Evolutionary conservation across 1,140 invertebrate species (phyloP).

Genomic region (Anoplolepis gracilipes): DNA sequence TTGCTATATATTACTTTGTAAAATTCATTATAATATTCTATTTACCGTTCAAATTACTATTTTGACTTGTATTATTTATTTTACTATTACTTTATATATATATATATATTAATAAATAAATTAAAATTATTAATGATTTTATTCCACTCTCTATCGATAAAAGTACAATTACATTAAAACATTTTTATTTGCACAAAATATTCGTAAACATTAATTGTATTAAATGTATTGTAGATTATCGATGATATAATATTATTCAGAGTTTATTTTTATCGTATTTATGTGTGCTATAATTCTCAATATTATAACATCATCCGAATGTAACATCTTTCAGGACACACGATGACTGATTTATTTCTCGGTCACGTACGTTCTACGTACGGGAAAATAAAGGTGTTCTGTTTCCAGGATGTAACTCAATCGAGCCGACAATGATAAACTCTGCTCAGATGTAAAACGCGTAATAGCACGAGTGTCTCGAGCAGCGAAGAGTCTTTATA

Average conservation of each 20-base stretch:
- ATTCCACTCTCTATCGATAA: too few species aligned
- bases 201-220: neutral
- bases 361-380: neutral
- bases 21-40: neutral
- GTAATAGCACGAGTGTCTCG: conserved; percentile 59
- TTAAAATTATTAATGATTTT: neutral
- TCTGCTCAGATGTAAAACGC: conserved; percentile 57
- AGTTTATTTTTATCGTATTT: neutral
- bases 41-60: neutral
- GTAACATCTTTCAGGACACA: neutral
- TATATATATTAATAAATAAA: neutral
- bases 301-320: neutral
- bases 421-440: conserved; percentile 49
- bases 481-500: conserved; percentile 80
- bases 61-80: neutral
- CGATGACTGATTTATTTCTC: too few species aligned
- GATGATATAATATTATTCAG: neutral
- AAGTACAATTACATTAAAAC: neutral
- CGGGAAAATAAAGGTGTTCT: conserved; percentile 43
- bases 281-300: neutral
- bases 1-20: conserved; percentile 25
- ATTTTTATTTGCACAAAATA: neutral
- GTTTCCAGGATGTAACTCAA: conserved; percentile 35
- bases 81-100: too few species aligned
- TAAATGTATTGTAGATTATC: neutral